phyloP scores from a whole-genome alignment of 2,797 vertebrate species.

The Melanotaenia pygmaea region DNA sequence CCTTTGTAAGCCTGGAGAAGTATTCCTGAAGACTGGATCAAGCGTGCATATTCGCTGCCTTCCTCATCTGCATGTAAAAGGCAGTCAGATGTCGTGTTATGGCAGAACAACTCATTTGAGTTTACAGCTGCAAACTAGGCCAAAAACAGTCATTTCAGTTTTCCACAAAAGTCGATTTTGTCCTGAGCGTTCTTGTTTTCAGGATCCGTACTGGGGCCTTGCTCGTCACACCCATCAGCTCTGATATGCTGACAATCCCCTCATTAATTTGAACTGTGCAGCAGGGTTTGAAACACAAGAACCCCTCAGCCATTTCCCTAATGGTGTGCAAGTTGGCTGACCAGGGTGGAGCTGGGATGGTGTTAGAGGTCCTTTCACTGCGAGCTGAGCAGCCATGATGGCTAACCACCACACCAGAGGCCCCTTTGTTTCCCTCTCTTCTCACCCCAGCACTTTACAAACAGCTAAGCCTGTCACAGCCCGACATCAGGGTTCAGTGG shows the following conservation, averaged over 20 bases:
- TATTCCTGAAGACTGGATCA: neutral
- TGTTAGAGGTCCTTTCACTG: constrained; percentile 59
- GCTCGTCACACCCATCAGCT: constrained; percentile 74
- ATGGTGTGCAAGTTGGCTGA: constrained; percentile 54
- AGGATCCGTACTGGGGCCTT: constrained; percentile 51
- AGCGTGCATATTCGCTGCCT: neutral
- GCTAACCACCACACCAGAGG: constrained; percentile 77
- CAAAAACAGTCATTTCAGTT: constrained; percentile 27
- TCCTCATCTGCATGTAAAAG: neutral
- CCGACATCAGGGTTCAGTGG: constrained; percentile 91
- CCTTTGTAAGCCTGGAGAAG: no score
- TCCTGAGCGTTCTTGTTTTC: constrained; percentile 55
- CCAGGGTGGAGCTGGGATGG: constrained; percentile 58
- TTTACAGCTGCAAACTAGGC: constrained; percentile 41
- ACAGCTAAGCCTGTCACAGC: constrained; percentile 88
- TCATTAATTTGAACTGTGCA: constrained; percentile 75
- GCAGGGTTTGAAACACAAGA: constrained; percentile 54
- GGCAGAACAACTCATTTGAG: neutral
- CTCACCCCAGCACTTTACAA: constrained; percentile 79
- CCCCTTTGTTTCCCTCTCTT: constrained; percentile 72
- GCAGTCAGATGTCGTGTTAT: neutral
- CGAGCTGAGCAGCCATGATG: constrained; percentile 69
- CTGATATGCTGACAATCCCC: constrained; percentile 73
- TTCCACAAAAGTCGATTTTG: constrained; percentile 21
- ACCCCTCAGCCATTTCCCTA: constrained; percentile 68